Evolutionary conservation across 2,797 vertebrate species (phyloP), one percentile per base, ranked within the genome.

Genomic region (Sebastes vulpes): DNA sequence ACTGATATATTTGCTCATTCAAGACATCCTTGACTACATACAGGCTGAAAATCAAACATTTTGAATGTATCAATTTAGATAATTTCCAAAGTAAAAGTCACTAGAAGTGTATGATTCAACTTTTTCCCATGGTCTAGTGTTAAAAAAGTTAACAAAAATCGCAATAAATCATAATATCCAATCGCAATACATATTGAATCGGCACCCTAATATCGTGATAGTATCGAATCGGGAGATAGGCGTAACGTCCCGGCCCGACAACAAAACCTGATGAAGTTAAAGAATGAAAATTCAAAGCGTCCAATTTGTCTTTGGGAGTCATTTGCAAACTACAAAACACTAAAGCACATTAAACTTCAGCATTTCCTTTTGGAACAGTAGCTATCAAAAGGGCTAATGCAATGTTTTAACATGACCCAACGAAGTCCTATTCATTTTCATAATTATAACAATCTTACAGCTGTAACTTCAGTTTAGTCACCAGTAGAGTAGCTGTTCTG

Each of bases 381-480:
- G 16, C 21, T 42, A 26, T 72, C 3, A 68, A 29, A 31, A 59
- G 12, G 38, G 7, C 7, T 23, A 12, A 57, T 10, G 14, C 79
- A 65, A 65, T 8, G 69, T 81, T 76, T 81, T 21, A 57, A 86
- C 80, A 82, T 46, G 59, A 58, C 10, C 11, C 23, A 58, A 14
- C 8, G n/a, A 1, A 8, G 26, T 53, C 20, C 31, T 57, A 42
- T 26, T 68, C 9, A 9, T 60, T 64, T 56, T 23, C 6, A 1
- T 21, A 70, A 68, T 70, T 59, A 59, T 14, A 18, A 26, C 29
- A 46, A 53, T 58, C 28, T 28, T 11, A 20, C 6, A 66, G 50
- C n/a, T 58, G 23, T 56, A 18, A 9, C 70, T 70, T 83, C 9
- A 54, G 58, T 74, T 66, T 9, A 50, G 65, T 23, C 26, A 25